Evolutionary conservation across 2,113 vertebrate species (phyloP).

Genomic region (Callipepla squamata): DNA sequence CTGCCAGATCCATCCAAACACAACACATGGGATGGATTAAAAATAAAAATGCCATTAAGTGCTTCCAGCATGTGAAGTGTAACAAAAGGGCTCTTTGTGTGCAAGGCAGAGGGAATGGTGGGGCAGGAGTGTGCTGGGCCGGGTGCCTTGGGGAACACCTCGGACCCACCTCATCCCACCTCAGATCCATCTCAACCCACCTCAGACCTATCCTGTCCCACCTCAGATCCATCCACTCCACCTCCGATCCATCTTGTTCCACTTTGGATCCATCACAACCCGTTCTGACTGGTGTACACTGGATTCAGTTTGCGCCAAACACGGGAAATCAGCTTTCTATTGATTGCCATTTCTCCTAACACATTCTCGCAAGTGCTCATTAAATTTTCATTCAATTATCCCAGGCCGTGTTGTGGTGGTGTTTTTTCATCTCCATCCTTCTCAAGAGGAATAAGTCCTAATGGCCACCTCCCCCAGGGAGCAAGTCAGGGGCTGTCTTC

Average conservation of each 20-base stretch:
- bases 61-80: conserved; percentile 66
- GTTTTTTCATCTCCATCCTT: neutral
- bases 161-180: neutral
- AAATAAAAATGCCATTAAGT: conserved; percentile 73
- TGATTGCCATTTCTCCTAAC: conserved; percentile 43
- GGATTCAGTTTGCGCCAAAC: conserved; percentile 41
- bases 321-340: conserved; percentile 61
- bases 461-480: neutral
- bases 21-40: conserved; percentile 72
- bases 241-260: neutral
- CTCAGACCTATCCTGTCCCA: neutral
- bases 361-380: conserved; percentile 67
- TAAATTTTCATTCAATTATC: conserved; percentile 72
- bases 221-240: neutral
- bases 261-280: conserved; percentile 8
- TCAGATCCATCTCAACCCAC: neutral
- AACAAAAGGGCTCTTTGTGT: conserved; percentile 70
- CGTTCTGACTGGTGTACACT: neutral
- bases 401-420: neutral
- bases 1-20: conserved; percentile 25
- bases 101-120: neutral
- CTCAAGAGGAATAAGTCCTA: neutral
- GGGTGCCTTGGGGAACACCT: conserved; percentile 20
- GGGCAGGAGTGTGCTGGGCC: neutral
- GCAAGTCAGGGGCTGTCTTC: no score